Base-by-base conservation (phyloP, 2,113 vertebrate genomes). In the Ranitomeya imitator region DNA sequence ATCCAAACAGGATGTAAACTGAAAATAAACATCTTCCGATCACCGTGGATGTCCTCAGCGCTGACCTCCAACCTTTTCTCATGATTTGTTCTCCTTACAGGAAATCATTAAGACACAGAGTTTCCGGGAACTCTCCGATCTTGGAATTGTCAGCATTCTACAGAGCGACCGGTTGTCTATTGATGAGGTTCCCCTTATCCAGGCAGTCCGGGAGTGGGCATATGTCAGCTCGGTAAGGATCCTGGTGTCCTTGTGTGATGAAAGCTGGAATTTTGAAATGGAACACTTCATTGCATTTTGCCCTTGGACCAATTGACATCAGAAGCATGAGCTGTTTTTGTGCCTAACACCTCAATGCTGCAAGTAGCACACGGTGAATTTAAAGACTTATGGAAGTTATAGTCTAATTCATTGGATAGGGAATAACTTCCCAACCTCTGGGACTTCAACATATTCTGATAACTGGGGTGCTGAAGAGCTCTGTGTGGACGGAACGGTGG, bases 211-310 rank as follows among this genome's bases (percentile, higher is more conserved):
- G 65, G 93, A 93, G 85, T 96, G 96, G 96, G 95, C 95, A 0
- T 94, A 94, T 0, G 95, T 96, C 91, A 95, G 94, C 86, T 95
- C 95, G 0, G 96, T 96, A 92, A 95, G 95, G 90, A 63, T 63
- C 7, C 19, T 12, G 51, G 76, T 54, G 37, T 1, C 2, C 2
- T 45, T 45, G 37, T 4, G 37, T 45, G 37, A 4, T 5, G 37
- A 45, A 45, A 45, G 37, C 37, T 45, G 37, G 37, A 45, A 45
- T 45, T 45, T 45, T 45, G 37, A 45, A 45, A 45, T 57, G 7
- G 55, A 57, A 57, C 9, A 9, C 55, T 2, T 57, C 55, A 9
- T 57, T 9, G 55, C 55, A 13, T 57, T 57, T 57, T 57, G 63
- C 14, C 18, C 61, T 21, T 19, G 18, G 8, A 9, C 21, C 63